Percentiles rank a stretch among this genome's conserved stretches.
Evolutionary conservation across 2,113 vertebrate species (phyloP).

Genomic region (Anguilla japonica): DNA sequence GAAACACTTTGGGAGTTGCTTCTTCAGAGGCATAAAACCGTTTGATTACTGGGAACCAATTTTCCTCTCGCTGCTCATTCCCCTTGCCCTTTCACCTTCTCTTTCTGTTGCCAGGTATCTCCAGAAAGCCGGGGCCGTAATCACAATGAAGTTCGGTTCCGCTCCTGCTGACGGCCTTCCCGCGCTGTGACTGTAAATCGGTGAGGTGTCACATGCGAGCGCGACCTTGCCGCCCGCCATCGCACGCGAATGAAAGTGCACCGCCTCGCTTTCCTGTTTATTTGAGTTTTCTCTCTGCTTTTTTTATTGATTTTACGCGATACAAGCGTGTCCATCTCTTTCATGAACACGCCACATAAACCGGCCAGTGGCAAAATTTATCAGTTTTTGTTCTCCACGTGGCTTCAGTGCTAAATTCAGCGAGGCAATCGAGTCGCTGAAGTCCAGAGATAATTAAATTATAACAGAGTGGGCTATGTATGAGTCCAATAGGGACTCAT

Average conservation of each 20-base stretch:
- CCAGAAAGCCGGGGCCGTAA: neutral
- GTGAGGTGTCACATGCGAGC: neutral
- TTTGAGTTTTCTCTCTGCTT: neutral
- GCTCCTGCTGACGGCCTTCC: neutral
- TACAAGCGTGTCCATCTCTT: neutral
- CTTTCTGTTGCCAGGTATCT: neutral
- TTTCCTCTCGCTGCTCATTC: neutral
- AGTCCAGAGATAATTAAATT: neutral
- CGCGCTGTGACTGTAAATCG: neutral
- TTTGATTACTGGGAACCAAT: neutral
- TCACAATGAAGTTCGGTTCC: neutral
- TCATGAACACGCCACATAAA: neutral
- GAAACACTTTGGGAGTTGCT: neutral
- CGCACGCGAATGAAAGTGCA: neutral
- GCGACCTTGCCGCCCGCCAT: neutral
- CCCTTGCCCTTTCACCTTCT: neutral
- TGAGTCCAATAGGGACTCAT: too few relatives aligned
- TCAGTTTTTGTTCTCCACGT: neutral
- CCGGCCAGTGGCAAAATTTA: neutral
- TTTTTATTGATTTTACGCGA: neutral
- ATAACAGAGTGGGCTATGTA: too few relatives aligned
- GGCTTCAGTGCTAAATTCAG: neutral
- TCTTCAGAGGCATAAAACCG: neutral
- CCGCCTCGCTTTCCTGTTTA: neutral
- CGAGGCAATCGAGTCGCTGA: neutral